Evolutionary conservation across 2,113 vertebrate species (phyloP), one percentile per base, ranked within the genome.

Genomic region (Tylochromis polylepis): DNA sequence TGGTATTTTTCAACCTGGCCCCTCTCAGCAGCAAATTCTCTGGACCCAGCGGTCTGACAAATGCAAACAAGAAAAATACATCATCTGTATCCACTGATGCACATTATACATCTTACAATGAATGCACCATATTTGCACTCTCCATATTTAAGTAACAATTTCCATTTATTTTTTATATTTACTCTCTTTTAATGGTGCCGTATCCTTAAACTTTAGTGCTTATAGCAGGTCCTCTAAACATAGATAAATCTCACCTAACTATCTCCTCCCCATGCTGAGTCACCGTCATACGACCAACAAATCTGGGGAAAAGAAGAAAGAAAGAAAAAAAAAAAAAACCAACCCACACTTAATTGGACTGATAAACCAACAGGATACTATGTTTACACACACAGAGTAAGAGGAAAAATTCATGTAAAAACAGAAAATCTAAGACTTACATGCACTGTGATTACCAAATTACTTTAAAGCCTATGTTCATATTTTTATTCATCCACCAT

Each of bases 1-100:
- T 99, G 94, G 98, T 98, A 95, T 99, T 99, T 97, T 99, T 99
- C 91, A 99, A 96, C 95, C 99, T 97, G 93, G 99, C 98, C 93
- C 99, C 99, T 91, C 98, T 97, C 93, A 99, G 98, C 93, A 99
- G 96, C 86, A 99, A 95, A 95, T 98, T 99, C 95, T 99, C 98
- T 85, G 98, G 98, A 60, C 98, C 99, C 87, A 99, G 95, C 43
- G 99, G 97, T 95, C 99, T 99, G 72, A 96, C 84, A 51, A 59
- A 55, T 65, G 55, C 20, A 85, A 85, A 89, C 11, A 85, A 24
- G 79, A 72, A 43, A 55, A 90, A 62, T 29, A 75, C 14, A 87
- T 53, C 14, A 72, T 31, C 6, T 31, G 11, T 34, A 53, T 31
- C 27, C 18, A n/a, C 1, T 77, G 14, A 75, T 16, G 46, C 38